Evolutionary conservation across 2,797 vertebrate species (phyloP).

Genomic region (Aulostomus chinensis): DNA sequence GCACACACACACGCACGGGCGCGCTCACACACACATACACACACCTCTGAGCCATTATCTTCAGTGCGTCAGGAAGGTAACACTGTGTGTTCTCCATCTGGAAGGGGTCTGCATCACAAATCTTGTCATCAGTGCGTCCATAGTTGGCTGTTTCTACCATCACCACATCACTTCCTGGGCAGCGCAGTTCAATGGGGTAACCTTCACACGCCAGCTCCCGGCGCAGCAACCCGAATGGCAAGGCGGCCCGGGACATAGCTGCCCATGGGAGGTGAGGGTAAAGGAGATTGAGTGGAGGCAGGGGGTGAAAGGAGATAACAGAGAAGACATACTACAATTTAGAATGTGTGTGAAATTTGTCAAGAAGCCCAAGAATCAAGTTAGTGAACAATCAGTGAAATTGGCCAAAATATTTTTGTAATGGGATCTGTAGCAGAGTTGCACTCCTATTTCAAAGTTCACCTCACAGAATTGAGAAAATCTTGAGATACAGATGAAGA

Average conservation of each 20-base stretch:
- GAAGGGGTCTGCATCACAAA: constrained; percentile 91
- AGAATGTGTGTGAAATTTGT: too few species aligned
- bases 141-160: constrained; percentile 94
- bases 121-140: constrained; percentile 91
- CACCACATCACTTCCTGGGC: constrained; percentile 91
- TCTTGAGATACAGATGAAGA: too few species aligned
- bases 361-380: too few species aligned
- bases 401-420: too few species aligned
- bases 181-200: constrained; percentile 91
- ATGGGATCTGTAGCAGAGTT: too few species aligned
- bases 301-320: background rate
- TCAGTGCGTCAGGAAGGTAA: constrained; percentile 89
- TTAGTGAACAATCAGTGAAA: too few species aligned
- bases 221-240: constrained; percentile 88
- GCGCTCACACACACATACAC: constrained; percentile 14
- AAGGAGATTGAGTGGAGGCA: too few species aligned
- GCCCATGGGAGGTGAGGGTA: background rate
- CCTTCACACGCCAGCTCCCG: constrained; percentile 91
- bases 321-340: too few species aligned
- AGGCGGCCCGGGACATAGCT: constrained; percentile 88
- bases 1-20: background rate
- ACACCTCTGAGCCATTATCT: constrained; percentile 93
- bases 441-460: too few species aligned
- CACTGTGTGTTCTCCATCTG: constrained; percentile 96
- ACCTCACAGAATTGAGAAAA: too few species aligned